phyloP scores from a whole-genome alignment of 2,888 invertebrate genomes.

The Euspilapteryx auroguttella region DNA sequence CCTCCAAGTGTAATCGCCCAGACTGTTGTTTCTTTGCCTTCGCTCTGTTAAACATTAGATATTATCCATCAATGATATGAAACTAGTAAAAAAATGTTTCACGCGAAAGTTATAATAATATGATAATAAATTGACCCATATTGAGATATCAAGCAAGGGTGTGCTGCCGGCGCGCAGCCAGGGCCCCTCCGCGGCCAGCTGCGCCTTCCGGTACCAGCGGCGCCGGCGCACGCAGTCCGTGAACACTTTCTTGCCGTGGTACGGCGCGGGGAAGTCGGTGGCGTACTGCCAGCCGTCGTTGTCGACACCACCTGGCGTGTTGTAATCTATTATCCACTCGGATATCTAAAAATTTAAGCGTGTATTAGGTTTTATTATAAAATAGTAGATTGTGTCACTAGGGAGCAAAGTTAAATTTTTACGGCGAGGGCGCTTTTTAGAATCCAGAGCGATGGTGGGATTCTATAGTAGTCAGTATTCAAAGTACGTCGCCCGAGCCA shows the following conservation, averaged over 20 bases:
- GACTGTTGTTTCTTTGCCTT: constrained; percentile 55
- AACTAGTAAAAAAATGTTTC: too few relatives aligned
- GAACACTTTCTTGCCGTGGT: constrained; percentile 82
- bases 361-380: too few relatives aligned
- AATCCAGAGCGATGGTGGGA: too few relatives aligned
- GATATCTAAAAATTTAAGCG: constrained; percentile 57
- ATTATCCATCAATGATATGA: too few relatives aligned
- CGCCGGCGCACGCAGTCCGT: constrained; percentile 87
- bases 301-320: constrained; percentile 87
- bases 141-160: constrained; percentile 77
- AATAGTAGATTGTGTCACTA: too few relatives aligned
- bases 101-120: too few relatives aligned
- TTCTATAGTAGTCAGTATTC: too few relatives aligned
- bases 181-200: constrained; percentile 81
- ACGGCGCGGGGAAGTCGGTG: constrained; percentile 85
- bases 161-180: constrained; percentile 89
- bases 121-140: constrained; percentile 71
- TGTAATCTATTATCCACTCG: constrained; percentile 92
- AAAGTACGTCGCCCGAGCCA: too few relatives aligned
- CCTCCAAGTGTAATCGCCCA: constrained; percentile 89
- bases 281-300: constrained; percentile 95
- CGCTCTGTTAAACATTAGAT: constrained; percentile 22
- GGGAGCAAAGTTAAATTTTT: too few relatives aligned
- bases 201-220: constrained; percentile 83
- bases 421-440: too few relatives aligned